Conservation (phyloP, 2,797 vertebrate species). For the Phalloptychus januarius region DNA sequence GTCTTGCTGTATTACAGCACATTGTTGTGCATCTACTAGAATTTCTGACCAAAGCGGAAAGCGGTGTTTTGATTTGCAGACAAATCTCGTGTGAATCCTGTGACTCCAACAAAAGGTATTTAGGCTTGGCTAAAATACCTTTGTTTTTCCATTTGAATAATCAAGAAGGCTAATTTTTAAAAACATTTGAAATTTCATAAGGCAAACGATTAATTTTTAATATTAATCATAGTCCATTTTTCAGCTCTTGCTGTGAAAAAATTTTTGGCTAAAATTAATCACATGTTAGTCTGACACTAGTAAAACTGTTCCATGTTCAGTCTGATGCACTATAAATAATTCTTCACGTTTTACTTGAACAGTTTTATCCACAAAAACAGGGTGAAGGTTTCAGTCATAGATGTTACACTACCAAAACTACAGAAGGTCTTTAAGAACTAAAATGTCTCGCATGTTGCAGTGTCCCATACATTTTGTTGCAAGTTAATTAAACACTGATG, state of each 20-base stretch:
- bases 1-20: conserved; percentile 28
- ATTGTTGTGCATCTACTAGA: conserved; percentile 20
- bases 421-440: not conserved
- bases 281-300: not conserved
- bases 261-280: not conserved
- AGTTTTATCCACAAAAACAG: not conserved
- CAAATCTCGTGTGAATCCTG: conserved; percentile 8
- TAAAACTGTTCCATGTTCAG: not conserved
- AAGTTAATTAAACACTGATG: not conserved
- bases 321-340: not conserved
- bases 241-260: not conserved
- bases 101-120: conserved; percentile 5
- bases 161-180: not conserved
- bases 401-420: not conserved
- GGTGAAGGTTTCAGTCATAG: not conserved
- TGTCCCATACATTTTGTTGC: not conserved
- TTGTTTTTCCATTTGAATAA: conserved; percentile 15
- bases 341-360: not conserved
- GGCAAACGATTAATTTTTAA: conserved; percentile 1
- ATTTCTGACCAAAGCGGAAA: conserved; percentile 35
- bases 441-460: not conserved
- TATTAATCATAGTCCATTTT: not conserved
- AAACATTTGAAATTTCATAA: not conserved
- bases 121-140: conserved; percentile 7
- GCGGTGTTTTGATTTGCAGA: conserved; percentile 11